These are phyloP conservation scores for Tetranychus piercei DNA, from an alignment of 2,888 invertebrate species.

Conservation along the genomic window DNA sequence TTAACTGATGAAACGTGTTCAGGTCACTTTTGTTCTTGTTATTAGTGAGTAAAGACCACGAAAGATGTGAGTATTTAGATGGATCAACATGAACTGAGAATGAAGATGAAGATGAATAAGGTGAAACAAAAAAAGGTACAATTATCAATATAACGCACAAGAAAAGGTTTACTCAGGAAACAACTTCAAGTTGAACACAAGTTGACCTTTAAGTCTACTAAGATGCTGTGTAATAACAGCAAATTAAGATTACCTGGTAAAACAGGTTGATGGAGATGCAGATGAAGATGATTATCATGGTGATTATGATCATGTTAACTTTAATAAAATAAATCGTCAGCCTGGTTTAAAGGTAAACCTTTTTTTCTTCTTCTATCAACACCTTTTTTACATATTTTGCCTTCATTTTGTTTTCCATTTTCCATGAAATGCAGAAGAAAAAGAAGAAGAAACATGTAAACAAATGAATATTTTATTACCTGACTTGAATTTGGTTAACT, in stretches of 20 bases:
- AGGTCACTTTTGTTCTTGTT: background rate
- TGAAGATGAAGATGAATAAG: background rate
- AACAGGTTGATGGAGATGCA: background rate
- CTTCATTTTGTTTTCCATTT: too few relatives aligned
- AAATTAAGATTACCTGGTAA: background rate
- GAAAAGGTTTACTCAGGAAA: background rate
- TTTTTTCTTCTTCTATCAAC: background rate
- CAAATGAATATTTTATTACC: too few relatives aligned
- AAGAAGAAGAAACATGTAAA: too few relatives aligned
- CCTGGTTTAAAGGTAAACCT: background rate
- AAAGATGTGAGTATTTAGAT: background rate
- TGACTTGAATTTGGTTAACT: too few relatives aligned
- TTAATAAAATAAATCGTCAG: slow-evolving; percentile 1
- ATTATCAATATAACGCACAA: background rate
- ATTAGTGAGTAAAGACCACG: background rate
- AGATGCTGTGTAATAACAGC: background rate
- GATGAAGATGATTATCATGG: background rate
- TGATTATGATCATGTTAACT: background rate
- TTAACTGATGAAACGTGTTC: background rate
- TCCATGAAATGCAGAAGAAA: too few relatives aligned
- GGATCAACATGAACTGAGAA: too few relatives aligned
- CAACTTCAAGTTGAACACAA: background rate
- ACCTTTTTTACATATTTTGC: background rate
- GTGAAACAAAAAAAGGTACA: background rate
- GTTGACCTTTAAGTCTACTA: background rate